Evolutionary conservation across 2,888 invertebrate species (phyloP), one percentile per base, ranked within the genome.

Genomic region (Ormyrus thymus): DNA sequence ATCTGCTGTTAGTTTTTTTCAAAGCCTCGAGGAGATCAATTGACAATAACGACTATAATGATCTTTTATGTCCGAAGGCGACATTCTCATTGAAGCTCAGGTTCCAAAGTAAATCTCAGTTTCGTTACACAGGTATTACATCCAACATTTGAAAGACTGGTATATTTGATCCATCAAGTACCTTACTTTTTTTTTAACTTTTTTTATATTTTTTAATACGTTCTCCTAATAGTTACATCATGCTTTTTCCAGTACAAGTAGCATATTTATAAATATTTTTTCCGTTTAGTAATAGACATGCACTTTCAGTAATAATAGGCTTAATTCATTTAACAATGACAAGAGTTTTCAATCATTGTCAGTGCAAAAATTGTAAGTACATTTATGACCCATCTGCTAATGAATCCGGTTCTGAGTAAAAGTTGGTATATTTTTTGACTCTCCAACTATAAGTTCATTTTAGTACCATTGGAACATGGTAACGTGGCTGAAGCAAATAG

Each of bases 21-120:
- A 55, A 75, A 79, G 62, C 55, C 59, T 70, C 66, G 53, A 64
- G 64, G 77, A 80, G 68, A 80, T 78, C 71, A 80, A 80, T 78
- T 78, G 77, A 80, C 75, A 78, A 66, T 66, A 7, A 70, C 29
- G 29, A 3, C 48, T 61, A 59, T 61, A 64, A 64, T 59, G 62
- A 58, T 65, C 10, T 71, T 65, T 46, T 45, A 8, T 50, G 45
- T 76, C 13, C 43, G 6, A 50, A 65, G 3, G 3, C 29, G 29
- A 29, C 29, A 29, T 29, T 29, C 3, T 29, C 29, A 29, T 29
- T 29, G 29, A 29, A 29, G 2, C 29, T 29, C 29, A 29, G 29
- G 29, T 29, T 29, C 29, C 29, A 29, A 29, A 29, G 29, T 4
- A 29, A 29, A 29, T 29, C 29, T 29, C 29, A 29, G 29, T 29